phyloP scores from a whole-genome alignment of 2,888 invertebrate genomes.

The Drosophila mimetica region DNA sequence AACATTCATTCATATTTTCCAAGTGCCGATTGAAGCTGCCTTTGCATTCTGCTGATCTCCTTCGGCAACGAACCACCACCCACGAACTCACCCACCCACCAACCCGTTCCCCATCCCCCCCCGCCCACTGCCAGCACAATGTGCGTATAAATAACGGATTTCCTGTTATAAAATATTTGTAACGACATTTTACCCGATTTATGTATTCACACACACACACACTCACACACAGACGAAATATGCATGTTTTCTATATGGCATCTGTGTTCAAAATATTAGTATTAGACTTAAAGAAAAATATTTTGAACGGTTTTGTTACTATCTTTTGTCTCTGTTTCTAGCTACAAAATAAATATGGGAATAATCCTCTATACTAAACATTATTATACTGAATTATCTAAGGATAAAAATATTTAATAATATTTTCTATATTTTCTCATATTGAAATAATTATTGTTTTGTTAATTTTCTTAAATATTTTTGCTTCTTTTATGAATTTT shows the following conservation, averaged over 20 bases:
- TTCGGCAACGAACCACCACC: slow-evolving; percentile 10
- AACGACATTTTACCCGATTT: slow-evolving; percentile 77
- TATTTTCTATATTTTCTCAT: too few species aligned
- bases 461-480: too few species aligned
- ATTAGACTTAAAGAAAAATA: background rate
- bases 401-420: too few species aligned
- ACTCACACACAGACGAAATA: slow-evolving; percentile 13
- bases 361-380: too few species aligned
- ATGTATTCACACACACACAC: slow-evolving; percentile 41
- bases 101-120: background rate
- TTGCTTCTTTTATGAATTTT: too few species aligned
- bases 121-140: slow-evolving; percentile 58
- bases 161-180: slow-evolving; percentile 80
- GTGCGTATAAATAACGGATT: slow-evolving; percentile 80
- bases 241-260: slow-evolving; percentile 15
- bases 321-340: too few species aligned
- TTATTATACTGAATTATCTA: too few species aligned
- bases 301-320: background rate
- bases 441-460: too few species aligned
- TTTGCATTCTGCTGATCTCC: slow-evolving; percentile 35
- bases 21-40: slow-evolving; percentile 53
- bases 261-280: slow-evolving; percentile 4
- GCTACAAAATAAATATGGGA: too few species aligned
- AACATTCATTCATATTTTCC: slow-evolving; percentile 79
- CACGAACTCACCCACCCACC: slow-evolving; percentile 1